A percentile compares a stretch with the other conserved stretches of the same genome.
phyloP scores from a whole-genome alignment of 1,140 invertebrate genomes.

The Trichogramma pretiosum region DNA sequence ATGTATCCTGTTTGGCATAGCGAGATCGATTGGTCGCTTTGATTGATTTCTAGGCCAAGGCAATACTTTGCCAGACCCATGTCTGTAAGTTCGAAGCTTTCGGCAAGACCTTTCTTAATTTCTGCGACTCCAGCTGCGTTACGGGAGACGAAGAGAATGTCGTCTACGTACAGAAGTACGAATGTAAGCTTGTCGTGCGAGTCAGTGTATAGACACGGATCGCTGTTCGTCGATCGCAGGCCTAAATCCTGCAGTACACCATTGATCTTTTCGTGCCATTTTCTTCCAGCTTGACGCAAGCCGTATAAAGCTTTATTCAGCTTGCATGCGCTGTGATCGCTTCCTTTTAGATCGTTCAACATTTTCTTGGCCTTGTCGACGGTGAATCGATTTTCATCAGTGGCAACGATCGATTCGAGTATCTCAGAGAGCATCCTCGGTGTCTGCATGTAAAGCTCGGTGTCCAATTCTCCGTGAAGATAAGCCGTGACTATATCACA shows the following conservation, averaged over 20 bases:
- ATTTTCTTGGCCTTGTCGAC: not conserved
- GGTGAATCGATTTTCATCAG: not conserved
- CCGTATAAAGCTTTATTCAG: constrained; percentile 3
- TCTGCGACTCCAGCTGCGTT: not conserved
- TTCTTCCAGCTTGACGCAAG: not conserved
- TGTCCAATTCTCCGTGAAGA: not conserved
- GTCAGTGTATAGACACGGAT: not conserved
- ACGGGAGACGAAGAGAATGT: not conserved
- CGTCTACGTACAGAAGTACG: not conserved
- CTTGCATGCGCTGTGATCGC: not conserved
- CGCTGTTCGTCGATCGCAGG: not conserved
- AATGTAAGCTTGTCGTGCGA: not conserved
- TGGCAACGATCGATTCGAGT: not conserved
- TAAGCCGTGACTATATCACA: not conserved
- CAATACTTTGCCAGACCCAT: constrained; percentile 11
- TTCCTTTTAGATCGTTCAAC: not conserved
- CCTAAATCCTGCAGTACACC: not conserved
- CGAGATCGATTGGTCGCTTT: not conserved
- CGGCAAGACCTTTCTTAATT: not conserved
- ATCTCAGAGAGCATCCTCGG: not conserved
- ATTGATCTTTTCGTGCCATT: not conserved
- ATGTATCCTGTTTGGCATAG: constrained; percentile 14
- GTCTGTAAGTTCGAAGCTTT: constrained; percentile 17
- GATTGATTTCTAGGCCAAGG: constrained; percentile 13
- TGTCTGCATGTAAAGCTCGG: not conserved